phyloP scores from a whole-genome alignment of 2,113 vertebrate species.

The Phalacrocorax pelagicus region DNA sequence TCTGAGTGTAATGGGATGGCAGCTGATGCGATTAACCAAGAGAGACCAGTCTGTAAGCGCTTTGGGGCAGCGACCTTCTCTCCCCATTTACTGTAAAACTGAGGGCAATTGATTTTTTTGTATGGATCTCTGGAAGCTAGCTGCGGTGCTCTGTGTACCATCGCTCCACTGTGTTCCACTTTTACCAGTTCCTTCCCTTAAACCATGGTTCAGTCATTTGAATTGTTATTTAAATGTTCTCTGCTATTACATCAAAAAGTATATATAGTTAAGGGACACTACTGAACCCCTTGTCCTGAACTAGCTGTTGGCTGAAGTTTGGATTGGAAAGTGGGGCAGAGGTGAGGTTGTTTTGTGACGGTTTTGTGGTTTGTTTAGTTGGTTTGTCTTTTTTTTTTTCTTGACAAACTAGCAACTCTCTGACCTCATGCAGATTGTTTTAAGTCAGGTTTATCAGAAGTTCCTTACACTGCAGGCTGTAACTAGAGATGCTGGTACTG shows the following conservation, averaged over 20 bases:
- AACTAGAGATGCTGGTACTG: neutral
- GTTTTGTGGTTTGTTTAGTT: neutral
- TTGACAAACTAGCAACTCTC: neutral
- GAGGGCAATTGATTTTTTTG: constrained; percentile 11
- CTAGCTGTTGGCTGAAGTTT: neutral
- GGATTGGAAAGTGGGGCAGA: neutral
- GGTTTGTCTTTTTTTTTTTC: neutral
- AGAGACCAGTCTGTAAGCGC: neutral
- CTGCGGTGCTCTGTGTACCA: neutral
- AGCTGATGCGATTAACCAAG: neutral
- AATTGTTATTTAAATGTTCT: neutral
- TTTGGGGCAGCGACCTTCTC: constrained; percentile 24
- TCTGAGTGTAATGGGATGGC: neutral
- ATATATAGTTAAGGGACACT: neutral
- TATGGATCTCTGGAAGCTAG: neutral
- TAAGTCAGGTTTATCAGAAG: neutral
- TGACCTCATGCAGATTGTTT: neutral
- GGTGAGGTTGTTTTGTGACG: no score
- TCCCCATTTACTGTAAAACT: neutral
- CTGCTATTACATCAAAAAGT: neutral
- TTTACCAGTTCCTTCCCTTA: neutral
- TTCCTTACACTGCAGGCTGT: neutral
- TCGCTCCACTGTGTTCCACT: neutral
- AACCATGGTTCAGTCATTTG: neutral
- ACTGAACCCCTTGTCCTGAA: neutral